These are phyloP conservation scores for Dolomedes plantarius DNA, from an alignment of 2,888 invertebrate species.

Conservation along the genomic window DNA sequence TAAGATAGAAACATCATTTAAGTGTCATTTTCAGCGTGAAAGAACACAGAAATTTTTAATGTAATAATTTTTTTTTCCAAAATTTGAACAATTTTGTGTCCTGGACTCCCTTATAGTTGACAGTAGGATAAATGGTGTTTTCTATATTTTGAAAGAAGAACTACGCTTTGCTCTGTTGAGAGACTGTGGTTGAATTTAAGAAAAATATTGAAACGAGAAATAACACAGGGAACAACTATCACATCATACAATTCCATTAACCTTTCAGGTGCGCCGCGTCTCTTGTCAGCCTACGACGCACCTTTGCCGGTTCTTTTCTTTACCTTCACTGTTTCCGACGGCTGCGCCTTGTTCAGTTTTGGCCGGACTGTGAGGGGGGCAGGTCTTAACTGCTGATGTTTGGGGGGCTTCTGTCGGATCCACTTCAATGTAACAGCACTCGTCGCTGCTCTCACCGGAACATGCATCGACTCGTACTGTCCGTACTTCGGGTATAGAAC, in stretches of 20 bases:
- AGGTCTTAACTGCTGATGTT: not conserved
- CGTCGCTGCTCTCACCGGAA: conserved; percentile 37
- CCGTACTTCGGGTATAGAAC: conserved; percentile 42
- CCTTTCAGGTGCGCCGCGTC: not conserved
- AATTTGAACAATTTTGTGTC: no score
- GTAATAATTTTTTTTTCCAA: no score
- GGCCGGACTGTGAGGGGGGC: conserved; percentile 17
- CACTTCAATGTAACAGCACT: conserved; percentile 60
- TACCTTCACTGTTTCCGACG: conserved; percentile 43
- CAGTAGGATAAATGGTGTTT: no score
- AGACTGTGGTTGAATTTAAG: no score
- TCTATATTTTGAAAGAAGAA: no score
- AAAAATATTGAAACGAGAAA: no score
- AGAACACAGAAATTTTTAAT: no score
- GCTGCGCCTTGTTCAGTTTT: conserved; percentile 4
- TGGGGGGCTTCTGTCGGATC: conserved; percentile 16
- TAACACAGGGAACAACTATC: no score
- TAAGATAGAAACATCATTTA: no score
- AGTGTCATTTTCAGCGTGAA: no score
- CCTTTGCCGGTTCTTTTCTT: conserved; percentile 23
- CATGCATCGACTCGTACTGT: conserved; percentile 17
- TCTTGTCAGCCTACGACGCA: conserved; percentile 43
- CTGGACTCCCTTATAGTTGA: no score
- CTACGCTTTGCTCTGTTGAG: no score
- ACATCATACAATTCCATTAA: not conserved